A percentile compares a stretch with the other conserved stretches of the same genome.
These are phyloP conservation scores for Microvelia longipes DNA, from an alignment of 1,140 invertebrate genomes.

Conservation along the genomic window DNA sequence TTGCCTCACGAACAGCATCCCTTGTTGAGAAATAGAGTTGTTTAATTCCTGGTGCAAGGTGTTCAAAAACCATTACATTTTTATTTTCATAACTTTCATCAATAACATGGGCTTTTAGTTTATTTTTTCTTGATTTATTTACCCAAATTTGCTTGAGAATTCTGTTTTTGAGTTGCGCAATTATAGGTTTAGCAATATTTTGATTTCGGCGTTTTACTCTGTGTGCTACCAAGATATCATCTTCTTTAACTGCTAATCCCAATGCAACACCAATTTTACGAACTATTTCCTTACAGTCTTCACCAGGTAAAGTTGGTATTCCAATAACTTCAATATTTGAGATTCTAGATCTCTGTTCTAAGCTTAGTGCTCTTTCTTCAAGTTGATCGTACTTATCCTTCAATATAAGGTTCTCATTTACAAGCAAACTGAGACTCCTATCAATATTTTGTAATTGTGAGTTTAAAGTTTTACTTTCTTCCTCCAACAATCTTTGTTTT, in stretches of 20 bases:
- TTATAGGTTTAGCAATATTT: not conserved
- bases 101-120: not conserved
- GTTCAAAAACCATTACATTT: not conserved
- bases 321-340: not conserved
- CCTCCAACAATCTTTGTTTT: too few relatives aligned
- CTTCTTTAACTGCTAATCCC: not conserved
- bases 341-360: not conserved
- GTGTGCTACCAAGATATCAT: not conserved
- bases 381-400: not conserved
- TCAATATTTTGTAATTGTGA: too few relatives aligned
- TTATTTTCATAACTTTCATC: not conserved
- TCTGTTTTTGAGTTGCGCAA: not conserved
- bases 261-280: not conserved
- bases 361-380: not conserved
- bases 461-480: too few relatives aligned
- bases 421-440: too few relatives aligned
- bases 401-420: not conserved
- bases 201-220: not conserved
- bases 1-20: not conserved
- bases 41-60: not conserved
- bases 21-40: not conserved
- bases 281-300: not conserved
- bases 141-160: not conserved
- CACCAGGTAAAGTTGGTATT: not conserved
- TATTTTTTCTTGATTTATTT: not conserved